Conservation (phyloP, 2,113 vertebrate genomes). For the Microcebus jonahi region DNA sequence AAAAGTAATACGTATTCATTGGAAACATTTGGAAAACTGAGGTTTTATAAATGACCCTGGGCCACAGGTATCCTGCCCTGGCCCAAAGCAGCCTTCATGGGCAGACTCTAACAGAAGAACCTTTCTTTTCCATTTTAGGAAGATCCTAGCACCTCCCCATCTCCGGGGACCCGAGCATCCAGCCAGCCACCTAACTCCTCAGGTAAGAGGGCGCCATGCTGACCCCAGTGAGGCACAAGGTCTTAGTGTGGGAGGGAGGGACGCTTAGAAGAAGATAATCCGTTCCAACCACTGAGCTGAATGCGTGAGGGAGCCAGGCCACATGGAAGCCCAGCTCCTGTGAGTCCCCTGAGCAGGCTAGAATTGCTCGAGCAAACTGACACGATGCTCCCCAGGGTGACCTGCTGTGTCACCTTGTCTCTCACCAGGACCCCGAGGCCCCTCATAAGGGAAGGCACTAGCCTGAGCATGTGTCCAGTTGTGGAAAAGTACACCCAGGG, state of each 20-base stretch:
- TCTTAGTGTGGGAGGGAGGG: no score
- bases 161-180: slow-evolving; percentile 89
- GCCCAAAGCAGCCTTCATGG: background rate
- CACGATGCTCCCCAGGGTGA: background rate
- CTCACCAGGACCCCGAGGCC: background rate
- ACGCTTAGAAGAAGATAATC: rapidly evolving
- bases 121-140: slow-evolving; percentile 86
- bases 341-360: background rate
- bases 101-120: background rate
- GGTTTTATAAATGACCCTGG: no score
- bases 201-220: slow-evolving; percentile 81
- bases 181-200: slow-evolving; percentile 93
- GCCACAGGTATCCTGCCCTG: rapidly evolving
- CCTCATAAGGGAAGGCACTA: background rate
- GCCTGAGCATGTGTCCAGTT: background rate
- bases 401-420: background rate
- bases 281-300: rapidly evolving
- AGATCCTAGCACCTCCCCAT: slow-evolving; percentile 92
- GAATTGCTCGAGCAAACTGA: background rate
- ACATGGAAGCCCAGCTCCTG: background rate
- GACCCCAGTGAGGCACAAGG: rapidly evolving
- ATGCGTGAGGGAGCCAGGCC: background rate
- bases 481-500: rapidly evolving
- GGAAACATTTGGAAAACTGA: background rate
- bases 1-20: rapidly evolving